These are phyloP conservation scores for Zoanthus sociatus DNA, from an alignment of 92 coral and sea anemone genomes.

Conservation along the genomic window DNA sequence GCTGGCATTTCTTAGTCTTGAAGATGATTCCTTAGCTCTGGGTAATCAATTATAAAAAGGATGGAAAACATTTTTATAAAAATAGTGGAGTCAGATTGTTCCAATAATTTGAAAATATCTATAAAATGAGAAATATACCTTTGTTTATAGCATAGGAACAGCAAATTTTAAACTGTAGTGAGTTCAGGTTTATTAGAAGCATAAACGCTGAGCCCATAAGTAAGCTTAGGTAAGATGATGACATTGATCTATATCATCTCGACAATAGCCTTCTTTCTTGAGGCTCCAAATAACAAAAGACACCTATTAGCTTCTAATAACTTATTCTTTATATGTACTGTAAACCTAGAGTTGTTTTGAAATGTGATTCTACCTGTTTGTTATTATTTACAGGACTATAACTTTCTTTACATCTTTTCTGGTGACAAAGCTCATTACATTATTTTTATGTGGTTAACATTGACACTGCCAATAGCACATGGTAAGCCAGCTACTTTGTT, in stretches of 20 bases:
- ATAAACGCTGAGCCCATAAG: conserved; percentile 54
- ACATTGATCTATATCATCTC: conserved; percentile 45
- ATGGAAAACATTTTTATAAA: too few species aligned
- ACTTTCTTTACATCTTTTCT: conserved; percentile 45
- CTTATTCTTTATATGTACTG: conserved; percentile 49
- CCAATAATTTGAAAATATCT: too few species aligned
- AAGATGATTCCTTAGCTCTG: too few species aligned
- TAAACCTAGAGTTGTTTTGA: conserved; percentile 50
- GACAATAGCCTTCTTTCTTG: conserved; percentile 39
- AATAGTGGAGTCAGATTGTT: too few species aligned
- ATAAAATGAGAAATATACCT: too few species aligned
- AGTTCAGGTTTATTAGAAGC: conserved; percentile 53
- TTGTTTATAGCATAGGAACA: not conserved
- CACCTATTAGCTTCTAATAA: conserved; percentile 33
- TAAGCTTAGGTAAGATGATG: conserved; percentile 48
- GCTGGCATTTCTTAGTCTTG: too few species aligned
- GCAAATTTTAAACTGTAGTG: conserved; percentile 45
- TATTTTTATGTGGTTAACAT: not conserved
- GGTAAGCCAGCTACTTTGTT: too few species aligned
- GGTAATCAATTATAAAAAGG: too few species aligned
- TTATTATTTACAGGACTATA: conserved; percentile 23
- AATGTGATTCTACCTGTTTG: conserved; percentile 33
- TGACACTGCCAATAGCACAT: too few species aligned
- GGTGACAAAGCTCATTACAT: conserved; percentile 52
- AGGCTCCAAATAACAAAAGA: not conserved